Conservation (phyloP, 1,140 invertebrate genomes). For the Mya arenaria region DNA sequence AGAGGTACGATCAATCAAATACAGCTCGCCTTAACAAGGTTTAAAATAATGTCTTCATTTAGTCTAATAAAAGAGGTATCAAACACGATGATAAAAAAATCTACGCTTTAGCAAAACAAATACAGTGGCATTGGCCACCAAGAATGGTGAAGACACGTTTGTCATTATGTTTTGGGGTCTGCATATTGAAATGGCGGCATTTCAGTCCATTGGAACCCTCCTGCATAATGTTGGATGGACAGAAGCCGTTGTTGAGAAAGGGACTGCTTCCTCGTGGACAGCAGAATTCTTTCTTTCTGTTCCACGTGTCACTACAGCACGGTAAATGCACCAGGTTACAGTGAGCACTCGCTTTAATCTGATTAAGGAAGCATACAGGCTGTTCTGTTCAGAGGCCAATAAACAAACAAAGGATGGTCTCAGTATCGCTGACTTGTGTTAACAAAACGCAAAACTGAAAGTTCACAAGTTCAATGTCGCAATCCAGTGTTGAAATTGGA, state of each 20-base stretch:
- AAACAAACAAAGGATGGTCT: background rate
- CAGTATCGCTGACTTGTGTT: conserved; percentile 6
- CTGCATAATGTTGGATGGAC: background rate
- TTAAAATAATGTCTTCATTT: too few species aligned
- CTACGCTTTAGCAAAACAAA: conserved; percentile 55
- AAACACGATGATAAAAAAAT: conserved; percentile 63
- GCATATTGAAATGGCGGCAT: conserved; percentile 3
- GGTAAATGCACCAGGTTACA: background rate
- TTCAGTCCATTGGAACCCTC: background rate
- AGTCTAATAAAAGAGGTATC: too few species aligned
- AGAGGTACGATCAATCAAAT: too few species aligned
- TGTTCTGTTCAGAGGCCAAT: background rate
- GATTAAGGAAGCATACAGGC: background rate
- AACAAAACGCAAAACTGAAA: background rate
- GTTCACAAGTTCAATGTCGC: conserved; percentile 24
- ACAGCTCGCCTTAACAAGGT: too few species aligned
- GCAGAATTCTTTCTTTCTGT: background rate
- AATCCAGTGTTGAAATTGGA: conserved; percentile 33
- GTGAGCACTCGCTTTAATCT: background rate
- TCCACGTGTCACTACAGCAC: background rate
- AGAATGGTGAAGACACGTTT: background rate
- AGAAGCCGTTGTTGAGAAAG: background rate
- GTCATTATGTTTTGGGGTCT: background rate
- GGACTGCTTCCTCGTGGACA: background rate
- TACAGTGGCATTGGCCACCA: conserved; percentile 61